phyloP scores from a whole-genome alignment of 2,797 vertebrate genomes.

The Cuniculus paca region DNA sequence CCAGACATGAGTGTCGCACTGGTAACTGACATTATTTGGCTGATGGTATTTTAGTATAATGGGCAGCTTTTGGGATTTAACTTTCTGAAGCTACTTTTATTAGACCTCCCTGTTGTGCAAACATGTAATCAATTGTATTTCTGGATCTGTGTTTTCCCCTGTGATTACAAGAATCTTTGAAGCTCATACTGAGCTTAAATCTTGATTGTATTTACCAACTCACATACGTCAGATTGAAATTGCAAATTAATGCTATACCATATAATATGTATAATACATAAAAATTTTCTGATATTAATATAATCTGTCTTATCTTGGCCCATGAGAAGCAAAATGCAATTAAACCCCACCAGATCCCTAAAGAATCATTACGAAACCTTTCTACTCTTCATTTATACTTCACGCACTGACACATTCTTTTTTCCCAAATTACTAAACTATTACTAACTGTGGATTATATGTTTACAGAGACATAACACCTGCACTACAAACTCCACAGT shows the following conservation, averaged over 20 bases:
- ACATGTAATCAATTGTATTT: neutral
- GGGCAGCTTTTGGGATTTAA: neutral
- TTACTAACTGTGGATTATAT: neutral
- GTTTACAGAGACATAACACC: no score
- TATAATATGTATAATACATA: no score
- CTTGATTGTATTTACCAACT: neutral
- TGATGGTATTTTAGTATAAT: neutral
- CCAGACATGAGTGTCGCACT: neutral
- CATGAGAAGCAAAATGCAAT: neutral
- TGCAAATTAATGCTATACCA: neutral
- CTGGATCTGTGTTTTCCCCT: neutral
- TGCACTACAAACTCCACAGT: no score
- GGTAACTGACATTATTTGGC: neutral
- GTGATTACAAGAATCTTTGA: neutral
- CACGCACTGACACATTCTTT: neutral
- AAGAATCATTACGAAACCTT: neutral
- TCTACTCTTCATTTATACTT: neutral
- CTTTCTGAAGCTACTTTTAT: neutral
- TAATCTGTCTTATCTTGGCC: neutral
- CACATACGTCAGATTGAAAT: neutral
- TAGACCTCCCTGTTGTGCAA: neutral
- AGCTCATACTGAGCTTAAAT: neutral
- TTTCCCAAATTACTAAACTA: neutral
- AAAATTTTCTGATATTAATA: neutral
- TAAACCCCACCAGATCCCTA: neutral